phyloP scores from a whole-genome alignment of 2,888 invertebrate species.

The Eupithecia inturbata region DNA sequence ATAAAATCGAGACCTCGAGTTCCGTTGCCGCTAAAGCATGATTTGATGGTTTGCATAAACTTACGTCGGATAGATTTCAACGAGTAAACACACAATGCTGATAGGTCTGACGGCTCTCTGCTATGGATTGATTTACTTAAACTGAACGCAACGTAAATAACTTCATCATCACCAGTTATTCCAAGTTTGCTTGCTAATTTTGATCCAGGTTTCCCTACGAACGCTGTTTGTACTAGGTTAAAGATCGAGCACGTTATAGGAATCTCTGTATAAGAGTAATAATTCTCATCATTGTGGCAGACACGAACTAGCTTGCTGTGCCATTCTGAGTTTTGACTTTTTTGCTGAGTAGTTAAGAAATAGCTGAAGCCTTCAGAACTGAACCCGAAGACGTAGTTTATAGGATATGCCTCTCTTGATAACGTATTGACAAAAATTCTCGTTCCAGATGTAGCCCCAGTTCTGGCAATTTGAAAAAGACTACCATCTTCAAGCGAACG shows the following conservation, averaged over 20 bases:
- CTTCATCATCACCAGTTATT: constrained; percentile 96
- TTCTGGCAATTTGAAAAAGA: constrained; percentile 95
- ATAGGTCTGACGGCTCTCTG: constrained; percentile 87
- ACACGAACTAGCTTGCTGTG: constrained; percentile 97
- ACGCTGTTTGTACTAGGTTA: constrained; percentile 97
- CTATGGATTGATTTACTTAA: constrained; percentile 90
- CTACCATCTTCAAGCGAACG: constrained; percentile 93
- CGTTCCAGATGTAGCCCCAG: constrained; percentile 95
- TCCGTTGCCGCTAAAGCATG: constrained; percentile 96
- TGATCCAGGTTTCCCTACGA: constrained; percentile 96
- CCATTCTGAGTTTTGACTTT: constrained; percentile 90
- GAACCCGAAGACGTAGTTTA: constrained; percentile 98
- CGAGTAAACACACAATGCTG: constrained; percentile 97
- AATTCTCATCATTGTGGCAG: constrained; percentile 97
- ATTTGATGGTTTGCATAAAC: constrained; percentile 98
- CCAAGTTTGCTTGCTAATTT: constrained; percentile 95
- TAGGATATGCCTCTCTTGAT: constrained; percentile 95
- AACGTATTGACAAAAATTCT: constrained; percentile 96
- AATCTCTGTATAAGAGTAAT: constrained; percentile 99
- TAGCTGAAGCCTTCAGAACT: constrained; percentile 98
- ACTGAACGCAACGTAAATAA: constrained; percentile 97
- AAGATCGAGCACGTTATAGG: constrained; percentile 96
- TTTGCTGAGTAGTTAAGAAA: constrained; percentile 96
- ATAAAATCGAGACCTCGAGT: constrained; percentile 95
- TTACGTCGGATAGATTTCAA: constrained; percentile 94